Evolutionary conservation across 1,140 invertebrate genomes (phyloP), one percentile per base, ranked within the genome.

Genomic region (Hetaerina americana): DNA sequence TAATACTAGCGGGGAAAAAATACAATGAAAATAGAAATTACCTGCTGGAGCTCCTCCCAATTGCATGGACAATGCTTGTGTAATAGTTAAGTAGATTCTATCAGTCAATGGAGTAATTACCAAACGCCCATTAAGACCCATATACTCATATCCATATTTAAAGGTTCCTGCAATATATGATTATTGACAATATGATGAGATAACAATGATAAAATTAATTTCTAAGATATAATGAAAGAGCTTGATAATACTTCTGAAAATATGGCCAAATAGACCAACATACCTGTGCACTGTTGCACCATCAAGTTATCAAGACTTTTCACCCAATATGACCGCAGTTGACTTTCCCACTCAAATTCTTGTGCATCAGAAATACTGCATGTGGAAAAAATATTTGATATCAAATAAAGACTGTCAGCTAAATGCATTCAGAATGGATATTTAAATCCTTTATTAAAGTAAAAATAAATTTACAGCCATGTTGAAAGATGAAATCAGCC

Each of bases 321-420:
- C 1, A 90, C 81, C 94, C 94, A 96, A 78, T 96, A 96, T 82
- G 67, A 79, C 80, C 80, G 78, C 71, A 97, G 83, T 80, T 96
- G 94, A 78, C 91, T 94, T 81, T 95, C 92, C 94, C 94, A 97
- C 74, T 93, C 89, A 77, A 96, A 97, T 80, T 96, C 93, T 71
- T 87, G 81, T n/a, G n/a, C n/a, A n/a, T n/a, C n/a, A n/a, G n/a
- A n/a, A n/a, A n/a, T n/a, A n/a, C n/a, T n/a, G n/a, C n/a, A n/a
- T n/a, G n/a, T n/a, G n/a, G n/a, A n/a, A n/a, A n/a, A n/a, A n/a
- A n/a, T n/a, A n/a, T n/a, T n/a, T n/a, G n/a, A n/a, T n/a, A n/a
- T n/a, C n/a, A n/a, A n/a, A n/a, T n/a, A n/a, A n/a, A n/a, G n/a
- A n/a, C n/a, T n/a, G n/a, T n/a, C n/a, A n/a, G n/a, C n/a, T n/a